phyloP scores from a whole-genome alignment of 2,888 invertebrate genomes.

The Actias luna region DNA sequence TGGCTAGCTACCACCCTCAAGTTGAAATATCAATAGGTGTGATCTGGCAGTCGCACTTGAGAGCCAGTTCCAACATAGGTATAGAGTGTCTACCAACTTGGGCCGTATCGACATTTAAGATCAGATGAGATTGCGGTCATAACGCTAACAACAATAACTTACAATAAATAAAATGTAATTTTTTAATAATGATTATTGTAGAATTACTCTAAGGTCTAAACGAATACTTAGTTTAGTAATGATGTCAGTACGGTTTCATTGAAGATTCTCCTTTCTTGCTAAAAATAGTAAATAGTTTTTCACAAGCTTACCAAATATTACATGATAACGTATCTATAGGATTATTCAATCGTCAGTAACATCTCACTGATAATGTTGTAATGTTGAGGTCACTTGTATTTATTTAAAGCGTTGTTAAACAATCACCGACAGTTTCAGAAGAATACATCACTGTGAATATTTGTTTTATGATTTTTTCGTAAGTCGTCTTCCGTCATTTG shows the following conservation, averaged over 20 bases:
- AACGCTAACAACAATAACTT: too few species aligned
- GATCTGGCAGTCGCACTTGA: too few species aligned
- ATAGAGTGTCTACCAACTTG: too few species aligned
- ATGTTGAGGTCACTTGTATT: conserved; percentile 10
- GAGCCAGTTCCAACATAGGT: too few species aligned
- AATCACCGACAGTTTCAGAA: not conserved
- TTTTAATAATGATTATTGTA: too few species aligned
- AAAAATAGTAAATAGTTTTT: not conserved
- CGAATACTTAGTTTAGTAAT: too few species aligned
- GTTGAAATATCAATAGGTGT: too few species aligned
- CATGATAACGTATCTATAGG: not conserved
- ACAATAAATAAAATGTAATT: too few species aligned
- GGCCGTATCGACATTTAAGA: too few species aligned
- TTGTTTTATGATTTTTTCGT: not conserved
- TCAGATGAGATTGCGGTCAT: too few species aligned
- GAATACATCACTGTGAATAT: not conserved
- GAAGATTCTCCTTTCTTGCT: not conserved
- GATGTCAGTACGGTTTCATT: not conserved
- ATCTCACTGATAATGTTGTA: not conserved
- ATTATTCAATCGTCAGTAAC: not conserved
- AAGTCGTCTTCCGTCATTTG: conserved; percentile 10
- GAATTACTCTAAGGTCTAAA: too few species aligned
- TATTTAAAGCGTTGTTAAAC: not conserved
- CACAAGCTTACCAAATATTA: not conserved
- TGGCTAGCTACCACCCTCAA: too few species aligned